Evolutionary conservation across 2,888 invertebrate species (phyloP), one percentile per base, ranked within the genome.

Genomic region (Stenodema calcarata): DNA sequence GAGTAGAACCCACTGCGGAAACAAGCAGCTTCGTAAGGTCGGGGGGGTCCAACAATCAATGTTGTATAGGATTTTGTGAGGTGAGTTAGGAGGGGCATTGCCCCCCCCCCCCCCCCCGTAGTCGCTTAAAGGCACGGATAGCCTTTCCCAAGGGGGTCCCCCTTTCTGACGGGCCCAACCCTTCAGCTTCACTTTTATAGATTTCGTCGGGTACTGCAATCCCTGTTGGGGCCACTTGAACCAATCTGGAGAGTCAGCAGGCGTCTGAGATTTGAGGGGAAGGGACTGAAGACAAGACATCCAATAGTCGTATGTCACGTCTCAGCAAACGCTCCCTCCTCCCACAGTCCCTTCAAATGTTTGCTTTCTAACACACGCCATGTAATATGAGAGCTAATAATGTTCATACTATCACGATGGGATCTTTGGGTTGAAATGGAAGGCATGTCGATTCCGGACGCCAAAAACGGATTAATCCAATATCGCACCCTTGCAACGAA

Each of bases 221-320:
- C 73, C 73, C 73, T 75, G 73, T 35, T 30, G 73, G 73, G 73
- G 73, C 73, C 41, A 41, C 73, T 75, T 75, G 73, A 41, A 41
- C 12, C 73, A 30, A 75, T 75, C 73, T 35, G 18, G 41, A 16
- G 73, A 75, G 14, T 75, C 35, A 30, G 73, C 30, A 41, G 12
- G 23, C 0, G 18, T 11, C 23, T 18, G 27, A 62, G 4, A 62
- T 23, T 62, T 35, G 35, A 35, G 35, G 35, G n/a, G 35, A 35
- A 35, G 35, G 7, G 35, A 35, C 35, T 2, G 35, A 4, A 7
- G 35, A 35, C 35, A 35, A 35, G 7, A 35, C 7, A 35, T 35
- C 35, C 35, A 35, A 2, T 35, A 35, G 35, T 4, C 35, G 7
- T 7, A 2, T 35, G 4, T 7, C 35, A 7, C 7, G 35, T 4